These are phyloP conservation scores for Semnopithecus entellus DNA, from an alignment of 2,113 vertebrate genomes.

Conservation along the genomic window DNA sequence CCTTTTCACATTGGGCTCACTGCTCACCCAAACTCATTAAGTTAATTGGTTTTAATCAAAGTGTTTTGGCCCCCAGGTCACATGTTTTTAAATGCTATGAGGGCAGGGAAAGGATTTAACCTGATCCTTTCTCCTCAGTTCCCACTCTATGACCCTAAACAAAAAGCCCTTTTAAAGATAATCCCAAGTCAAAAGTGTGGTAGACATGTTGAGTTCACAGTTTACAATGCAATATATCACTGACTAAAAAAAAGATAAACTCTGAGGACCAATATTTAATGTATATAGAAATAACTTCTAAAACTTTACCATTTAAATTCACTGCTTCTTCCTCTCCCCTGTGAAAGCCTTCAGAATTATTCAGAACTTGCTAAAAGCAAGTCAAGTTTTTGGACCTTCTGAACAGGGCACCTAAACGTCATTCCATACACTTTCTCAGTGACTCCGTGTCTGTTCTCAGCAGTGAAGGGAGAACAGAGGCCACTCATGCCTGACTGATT, in stretches of 20 bases:
- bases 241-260: neutral
- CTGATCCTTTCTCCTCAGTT: neutral
- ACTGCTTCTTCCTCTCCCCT: neutral
- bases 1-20: neutral
- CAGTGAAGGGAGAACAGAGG: neutral
- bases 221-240: neutral
- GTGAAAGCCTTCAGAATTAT: conserved; percentile 31
- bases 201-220: neutral
- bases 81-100: neutral
- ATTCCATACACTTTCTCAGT: neutral
- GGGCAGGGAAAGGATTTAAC: neutral
- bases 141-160: neutral
- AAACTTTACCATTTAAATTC: neutral
- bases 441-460: neutral
- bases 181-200: neutral
- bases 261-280: neutral
- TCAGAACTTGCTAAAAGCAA: neutral
- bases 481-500: conserved; percentile 55
- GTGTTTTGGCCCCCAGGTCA: neutral
- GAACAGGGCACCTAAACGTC: neutral
- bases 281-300: neutral
- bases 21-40: neutral
- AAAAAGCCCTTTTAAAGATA: conserved; percentile 5
- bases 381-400: neutral
- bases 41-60: neutral